Evolutionary conservation across 37 sponge, comb jelly and placozoan species (phyloP).

Genomic region (Petrosia ficiformis): DNA sequence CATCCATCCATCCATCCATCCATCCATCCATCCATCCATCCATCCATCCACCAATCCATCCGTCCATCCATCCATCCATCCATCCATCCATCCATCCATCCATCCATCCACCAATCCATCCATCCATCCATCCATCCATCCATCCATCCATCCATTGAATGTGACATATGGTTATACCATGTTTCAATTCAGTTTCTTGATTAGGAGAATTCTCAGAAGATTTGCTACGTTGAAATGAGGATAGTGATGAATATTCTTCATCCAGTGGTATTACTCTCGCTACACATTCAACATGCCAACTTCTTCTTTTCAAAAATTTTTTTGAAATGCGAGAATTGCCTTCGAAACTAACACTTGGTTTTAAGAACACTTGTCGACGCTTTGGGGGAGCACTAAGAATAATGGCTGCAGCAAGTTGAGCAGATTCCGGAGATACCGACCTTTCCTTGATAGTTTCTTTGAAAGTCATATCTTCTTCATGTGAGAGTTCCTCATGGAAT

Average conservation of each 20-base stretch:
- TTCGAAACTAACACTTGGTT: neutral
- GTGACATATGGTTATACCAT: no score
- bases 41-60: no score
- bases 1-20: no score
- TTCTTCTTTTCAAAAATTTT: constrained; percentile 22
- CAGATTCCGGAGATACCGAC: no score
- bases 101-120: no score
- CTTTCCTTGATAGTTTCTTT: no score
- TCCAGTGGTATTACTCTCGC: constrained; percentile 17
- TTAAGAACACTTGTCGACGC: constrained; percentile 48
- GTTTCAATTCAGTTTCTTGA: no score
- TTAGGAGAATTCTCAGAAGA: neutral
- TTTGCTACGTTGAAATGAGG: constrained; percentile 3
- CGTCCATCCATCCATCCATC: no score
- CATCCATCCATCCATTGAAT: no score
- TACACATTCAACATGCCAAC: constrained; percentile 54
- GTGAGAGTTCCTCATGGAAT: neutral
- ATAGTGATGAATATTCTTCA: neutral
- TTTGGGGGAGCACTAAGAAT: constrained; percentile 57
- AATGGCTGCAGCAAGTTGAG: constrained; percentile 64
- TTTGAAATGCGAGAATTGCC: neutral
- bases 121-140: no score
- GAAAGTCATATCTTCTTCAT: neutral
- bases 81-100: no score
- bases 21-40: no score